phyloP scores from a whole-genome alignment of 1,140 invertebrate species.

The Zaprionus camerounensis region DNA sequence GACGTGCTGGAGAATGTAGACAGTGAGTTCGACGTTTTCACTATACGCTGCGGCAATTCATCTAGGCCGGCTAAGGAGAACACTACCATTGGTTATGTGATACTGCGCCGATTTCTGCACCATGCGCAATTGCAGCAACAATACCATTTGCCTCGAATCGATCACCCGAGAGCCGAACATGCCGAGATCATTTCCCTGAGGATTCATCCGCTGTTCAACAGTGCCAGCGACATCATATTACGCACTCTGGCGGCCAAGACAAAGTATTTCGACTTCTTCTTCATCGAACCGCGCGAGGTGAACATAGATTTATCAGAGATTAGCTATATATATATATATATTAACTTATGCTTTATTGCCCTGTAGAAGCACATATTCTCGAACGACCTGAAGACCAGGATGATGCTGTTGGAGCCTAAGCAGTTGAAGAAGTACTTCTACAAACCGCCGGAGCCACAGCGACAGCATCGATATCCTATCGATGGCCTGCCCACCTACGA shows the following conservation, averaged over 20 bases:
- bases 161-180: constrained; percentile 31
- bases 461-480: background rate
- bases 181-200: constrained; percentile 69
- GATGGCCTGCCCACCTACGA: constrained; percentile 10
- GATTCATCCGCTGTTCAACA: constrained; percentile 64
- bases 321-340: background rate
- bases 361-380: constrained; percentile 30
- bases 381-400: constrained; percentile 66
- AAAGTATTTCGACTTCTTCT: constrained; percentile 60
- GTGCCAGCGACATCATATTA: constrained; percentile 51
- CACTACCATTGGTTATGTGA: constrained; percentile 65
- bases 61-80: constrained; percentile 47
- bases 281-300: constrained; percentile 37
- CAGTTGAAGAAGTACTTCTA: constrained; percentile 27
- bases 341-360: background rate
- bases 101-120: constrained; percentile 46
- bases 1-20: constrained; percentile 57
- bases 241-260: constrained; percentile 61
- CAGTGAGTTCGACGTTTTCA: constrained; percentile 59
- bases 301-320: background rate
- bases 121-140: constrained; percentile 38
- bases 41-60: constrained; percentile 73
- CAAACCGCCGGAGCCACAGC: too few species aligned
- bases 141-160: constrained; percentile 49
- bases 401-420: constrained; percentile 70